Evolutionary conservation across 2,888 invertebrate genomes (phyloP).

Genomic region (Eremobia ochroleuca): DNA sequence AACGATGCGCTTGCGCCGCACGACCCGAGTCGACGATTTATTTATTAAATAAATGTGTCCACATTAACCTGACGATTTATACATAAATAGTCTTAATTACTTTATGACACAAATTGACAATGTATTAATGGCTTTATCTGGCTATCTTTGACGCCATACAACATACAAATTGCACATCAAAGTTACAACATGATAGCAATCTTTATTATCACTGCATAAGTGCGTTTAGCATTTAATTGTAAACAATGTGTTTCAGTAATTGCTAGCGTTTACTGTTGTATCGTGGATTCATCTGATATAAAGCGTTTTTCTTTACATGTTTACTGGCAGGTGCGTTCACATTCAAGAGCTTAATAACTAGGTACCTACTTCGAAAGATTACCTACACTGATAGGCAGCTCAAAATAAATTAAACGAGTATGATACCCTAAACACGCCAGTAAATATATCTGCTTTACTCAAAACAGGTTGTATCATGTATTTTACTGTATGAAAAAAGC

Average conservation of each 20-base stretch:
- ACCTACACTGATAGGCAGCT: not conserved
- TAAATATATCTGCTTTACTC: not conserved
- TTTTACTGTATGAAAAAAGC: not conserved
- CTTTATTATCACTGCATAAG: constrained; percentile 60
- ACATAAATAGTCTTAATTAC: constrained; percentile 73
- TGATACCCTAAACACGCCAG: not conserved
- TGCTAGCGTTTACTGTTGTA: constrained; percentile 43
- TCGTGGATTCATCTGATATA: constrained; percentile 35
- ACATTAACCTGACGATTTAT: constrained; percentile 77
- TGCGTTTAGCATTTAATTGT: constrained; percentile 60
- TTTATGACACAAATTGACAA: constrained; percentile 64
- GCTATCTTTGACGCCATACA: constrained; percentile 56
- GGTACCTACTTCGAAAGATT: not conserved
- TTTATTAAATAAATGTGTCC: constrained; percentile 72
- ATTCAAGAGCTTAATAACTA: not conserved
- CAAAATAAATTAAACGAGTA: not conserved
- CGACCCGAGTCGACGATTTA: constrained; percentile 77
- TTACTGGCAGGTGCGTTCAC: not conserved
- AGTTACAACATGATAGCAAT: constrained; percentile 59
- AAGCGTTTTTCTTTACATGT: not conserved
- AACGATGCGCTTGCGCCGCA: constrained; percentile 76
- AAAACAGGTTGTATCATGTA: not conserved
- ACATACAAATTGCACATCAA: constrained; percentile 59
- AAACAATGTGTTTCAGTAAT: constrained; percentile 45
- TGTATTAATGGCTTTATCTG: constrained; percentile 62